Percentiles rank a stretch among this genome's conserved stretches.
phyloP scores from a whole-genome alignment of 2,797 vertebrate species.

The Synanceia verrucosa region DNA sequence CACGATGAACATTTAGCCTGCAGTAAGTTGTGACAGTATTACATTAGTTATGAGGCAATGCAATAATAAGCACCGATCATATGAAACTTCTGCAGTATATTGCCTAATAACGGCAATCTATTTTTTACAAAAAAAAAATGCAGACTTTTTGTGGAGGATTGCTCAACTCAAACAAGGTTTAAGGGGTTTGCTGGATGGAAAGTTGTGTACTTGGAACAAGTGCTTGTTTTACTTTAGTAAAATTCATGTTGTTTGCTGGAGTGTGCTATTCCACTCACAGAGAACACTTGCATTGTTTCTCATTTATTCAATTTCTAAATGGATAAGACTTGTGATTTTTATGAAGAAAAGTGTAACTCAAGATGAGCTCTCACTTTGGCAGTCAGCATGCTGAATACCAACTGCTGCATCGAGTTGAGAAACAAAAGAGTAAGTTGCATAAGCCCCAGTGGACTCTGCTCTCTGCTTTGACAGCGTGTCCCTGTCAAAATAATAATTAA shows the following conservation, averaged over 20 bases:
- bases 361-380: conserved; percentile 21
- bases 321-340: neutral
- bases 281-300: neutral
- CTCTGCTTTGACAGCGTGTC: conserved; percentile 50
- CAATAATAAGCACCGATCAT: neutral
- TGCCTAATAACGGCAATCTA: neutral
- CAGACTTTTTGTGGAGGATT: neutral
- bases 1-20: neutral
- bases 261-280: neutral
- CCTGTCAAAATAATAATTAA: conserved; percentile 48
- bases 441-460: conserved; percentile 57
- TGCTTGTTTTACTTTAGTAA: neutral
- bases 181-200: neutral
- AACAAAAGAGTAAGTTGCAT: conserved; percentile 58
- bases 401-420: conserved; percentile 23
- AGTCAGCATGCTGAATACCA: neutral
- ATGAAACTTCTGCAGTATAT: neutral
- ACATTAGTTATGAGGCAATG: neutral
- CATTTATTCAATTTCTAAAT: conserved; percentile 15
- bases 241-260: no score
- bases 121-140: neutral
- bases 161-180: neutral
- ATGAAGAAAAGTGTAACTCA: conserved; percentile 16
- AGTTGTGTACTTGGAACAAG: neutral
- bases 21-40: neutral